Evolutionary conservation across 2,113 vertebrate genomes (phyloP), one percentile per base, ranked within the genome.

Genomic region (Cochlearius cochlearius): DNA sequence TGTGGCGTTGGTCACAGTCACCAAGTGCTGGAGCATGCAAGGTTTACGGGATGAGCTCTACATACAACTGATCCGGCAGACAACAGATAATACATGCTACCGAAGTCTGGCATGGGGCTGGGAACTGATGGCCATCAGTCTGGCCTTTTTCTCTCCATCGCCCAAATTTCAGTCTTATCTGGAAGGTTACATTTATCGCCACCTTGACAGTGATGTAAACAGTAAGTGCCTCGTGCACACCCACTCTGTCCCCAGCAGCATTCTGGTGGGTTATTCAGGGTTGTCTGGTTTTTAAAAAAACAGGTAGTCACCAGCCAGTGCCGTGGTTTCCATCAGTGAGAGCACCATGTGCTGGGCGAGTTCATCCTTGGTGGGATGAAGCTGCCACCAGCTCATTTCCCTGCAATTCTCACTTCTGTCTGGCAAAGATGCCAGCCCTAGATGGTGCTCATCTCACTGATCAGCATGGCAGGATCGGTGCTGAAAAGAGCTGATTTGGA

Each of bases 151-250:
- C 58, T 98, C 99, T 6, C 99, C 99, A 14, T 99, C 99, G 2
- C 99, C 99, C 76, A 99, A 99, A 87, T 99, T 99, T 96, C 98
- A 99, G 94, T 99, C 98, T 56, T 99, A 99, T 69, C 97, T 99
- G 96, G 99, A 99, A 96, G 99, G 99, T 62, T 99, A 99, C 96
- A 99, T 99, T 97, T 99, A 99, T 97, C 98, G 98, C 83, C 99
- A 99, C 97, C 98, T 99, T 36, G 98, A 99, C 96, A 98, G 96
- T 89, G 98, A 99, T 97, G 98, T 98, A 91, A 98, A 98, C 97
- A 98, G 99, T 99, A 98, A 98, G 99, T 99, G 41, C 56, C 92
- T 97, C 86, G 1, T 12, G 20, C 25, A 4, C 22, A 30, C 25
- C 27, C 10, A 2, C 22, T 62, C 39, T 32, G 38, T 38, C 14